Conservation (phyloP, 2,888 invertebrate genomes). For the Vandiemenella viatica region DNA sequence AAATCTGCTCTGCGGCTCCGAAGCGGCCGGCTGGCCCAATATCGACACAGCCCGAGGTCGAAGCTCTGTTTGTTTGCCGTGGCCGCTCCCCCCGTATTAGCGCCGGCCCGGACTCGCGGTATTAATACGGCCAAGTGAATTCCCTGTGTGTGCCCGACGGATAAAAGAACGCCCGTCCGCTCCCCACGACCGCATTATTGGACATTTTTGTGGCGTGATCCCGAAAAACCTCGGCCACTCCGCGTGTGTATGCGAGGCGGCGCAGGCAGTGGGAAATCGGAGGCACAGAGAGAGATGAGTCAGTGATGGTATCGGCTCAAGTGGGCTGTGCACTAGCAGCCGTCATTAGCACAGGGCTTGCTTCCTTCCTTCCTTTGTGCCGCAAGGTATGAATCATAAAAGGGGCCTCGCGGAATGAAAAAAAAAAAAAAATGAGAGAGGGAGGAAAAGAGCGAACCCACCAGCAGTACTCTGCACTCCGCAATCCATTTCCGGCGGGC, state of each 20-base stretch:
- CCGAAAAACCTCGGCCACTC: neutral
- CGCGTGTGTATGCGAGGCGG: too few species aligned
- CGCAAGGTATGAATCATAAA: neutral
- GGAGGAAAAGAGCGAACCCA: too few species aligned
- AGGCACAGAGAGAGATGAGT: neutral
- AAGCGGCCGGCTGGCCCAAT: too few species aligned
- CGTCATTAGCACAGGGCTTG: neutral
- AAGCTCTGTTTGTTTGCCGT: too few species aligned
- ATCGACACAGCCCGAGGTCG: too few species aligned
- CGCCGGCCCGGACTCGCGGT: neutral
- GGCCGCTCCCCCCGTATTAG: too few species aligned
- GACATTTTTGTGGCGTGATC: neutral
- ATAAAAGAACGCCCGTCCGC: too few species aligned
- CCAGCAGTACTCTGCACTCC: too few species aligned
- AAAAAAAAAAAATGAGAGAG: too few species aligned
- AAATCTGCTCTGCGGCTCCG: too few species aligned
- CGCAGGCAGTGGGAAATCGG: too few species aligned
- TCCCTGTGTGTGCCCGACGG: neutral
- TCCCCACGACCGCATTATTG: neutral
- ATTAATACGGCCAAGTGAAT: neutral
- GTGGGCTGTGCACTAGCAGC: neutral
- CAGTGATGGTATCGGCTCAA: neutral
- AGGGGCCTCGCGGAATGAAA: too few species aligned
- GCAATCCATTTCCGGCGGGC: neutral
- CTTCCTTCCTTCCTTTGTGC: neutral